A percentile compares a stretch with the other conserved stretches of the same genome.
Evolutionary conservation across 2,113 vertebrate species (phyloP).

Genomic region (Myrmecobius fasciatus): DNA sequence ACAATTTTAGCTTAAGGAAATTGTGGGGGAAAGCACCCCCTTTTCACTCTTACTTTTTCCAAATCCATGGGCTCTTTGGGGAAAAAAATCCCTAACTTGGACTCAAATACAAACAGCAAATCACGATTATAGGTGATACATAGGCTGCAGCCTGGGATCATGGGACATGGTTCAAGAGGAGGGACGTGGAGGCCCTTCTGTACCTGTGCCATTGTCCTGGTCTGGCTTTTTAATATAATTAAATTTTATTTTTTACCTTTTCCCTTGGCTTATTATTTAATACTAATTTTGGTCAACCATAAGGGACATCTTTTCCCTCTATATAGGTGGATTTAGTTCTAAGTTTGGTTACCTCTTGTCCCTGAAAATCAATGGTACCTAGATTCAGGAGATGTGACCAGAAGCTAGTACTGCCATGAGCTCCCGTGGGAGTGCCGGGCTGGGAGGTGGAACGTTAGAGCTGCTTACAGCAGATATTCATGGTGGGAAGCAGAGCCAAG

Average conservation of each 20-base stretch:
- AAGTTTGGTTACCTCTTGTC: neutral
- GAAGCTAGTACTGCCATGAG: neutral
- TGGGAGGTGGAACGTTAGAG: neutral
- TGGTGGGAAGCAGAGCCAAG: neutral
- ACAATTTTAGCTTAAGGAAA: constrained; percentile 26
- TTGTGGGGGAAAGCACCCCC: neutral
- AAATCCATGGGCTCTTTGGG: constrained; percentile 45
- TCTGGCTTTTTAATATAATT: constrained; percentile 66
- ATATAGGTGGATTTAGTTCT: neutral
- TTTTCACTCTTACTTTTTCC: constrained; percentile 2
- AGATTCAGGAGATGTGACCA: neutral
- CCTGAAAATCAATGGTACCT: neutral
- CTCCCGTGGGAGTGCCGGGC: no score
- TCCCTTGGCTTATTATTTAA: constrained; percentile 45
- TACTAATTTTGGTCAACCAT: neutral
- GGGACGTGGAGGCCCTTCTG: neutral
- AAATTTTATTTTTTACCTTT: constrained; percentile 72
- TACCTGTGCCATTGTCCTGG: neutral
- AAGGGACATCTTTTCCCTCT: neutral
- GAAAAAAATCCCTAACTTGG: neutral
- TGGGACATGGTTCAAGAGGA: neutral
- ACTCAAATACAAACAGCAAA: neutral
- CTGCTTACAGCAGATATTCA: neutral
- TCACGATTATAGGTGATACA: neutral
- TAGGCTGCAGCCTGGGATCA: fast-evolving